A percentile compares a stretch with the other conserved stretches of the same genome.
These are phyloP conservation scores for Megaceryle torquata DNA, from an alignment of 2,113 vertebrate species.

Conservation along the genomic window DNA sequence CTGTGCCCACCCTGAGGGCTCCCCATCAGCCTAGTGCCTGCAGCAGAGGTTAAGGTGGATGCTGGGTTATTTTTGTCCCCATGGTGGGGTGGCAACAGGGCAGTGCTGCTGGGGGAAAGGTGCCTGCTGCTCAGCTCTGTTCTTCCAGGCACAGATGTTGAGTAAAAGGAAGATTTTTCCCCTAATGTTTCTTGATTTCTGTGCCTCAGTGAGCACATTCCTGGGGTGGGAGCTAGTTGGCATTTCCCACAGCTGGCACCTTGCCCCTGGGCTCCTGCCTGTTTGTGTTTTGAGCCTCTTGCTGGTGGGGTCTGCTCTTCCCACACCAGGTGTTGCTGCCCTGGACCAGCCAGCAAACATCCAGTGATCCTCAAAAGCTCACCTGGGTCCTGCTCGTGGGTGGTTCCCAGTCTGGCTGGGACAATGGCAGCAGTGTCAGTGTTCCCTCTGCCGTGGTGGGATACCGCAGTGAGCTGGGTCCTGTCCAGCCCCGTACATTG, in stretches of 20 bases:
- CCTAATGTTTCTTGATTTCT: background rate
- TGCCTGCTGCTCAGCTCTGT: background rate
- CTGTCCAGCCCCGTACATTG: background rate
- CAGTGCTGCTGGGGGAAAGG: background rate
- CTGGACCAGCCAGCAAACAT: background rate
- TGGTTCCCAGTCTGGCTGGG: background rate
- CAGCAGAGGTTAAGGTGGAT: background rate
- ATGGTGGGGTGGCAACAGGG: background rate
- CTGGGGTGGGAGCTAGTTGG: constrained; percentile 18
- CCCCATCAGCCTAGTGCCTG: background rate
- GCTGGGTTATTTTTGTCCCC: background rate
- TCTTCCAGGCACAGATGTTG: background rate
- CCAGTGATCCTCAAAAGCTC: background rate
- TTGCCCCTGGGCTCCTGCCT: background rate
- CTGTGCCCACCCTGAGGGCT: background rate
- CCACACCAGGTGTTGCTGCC: constrained; percentile 68
- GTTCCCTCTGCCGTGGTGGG: background rate
- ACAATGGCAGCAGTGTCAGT: constrained; percentile 32
- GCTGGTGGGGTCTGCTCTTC: constrained; percentile 72
- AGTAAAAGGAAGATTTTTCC: constrained; percentile 24
- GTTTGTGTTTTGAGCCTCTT: constrained; percentile 11
- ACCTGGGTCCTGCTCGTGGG: background rate
- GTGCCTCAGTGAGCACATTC: constrained; percentile 10
- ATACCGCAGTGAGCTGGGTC: background rate
- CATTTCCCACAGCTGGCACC: background rate